Evolutionary conservation across 2,888 invertebrate species (phyloP), one percentile per base, ranked within the genome.

Genomic region (Drosophila ezoana): DNA sequence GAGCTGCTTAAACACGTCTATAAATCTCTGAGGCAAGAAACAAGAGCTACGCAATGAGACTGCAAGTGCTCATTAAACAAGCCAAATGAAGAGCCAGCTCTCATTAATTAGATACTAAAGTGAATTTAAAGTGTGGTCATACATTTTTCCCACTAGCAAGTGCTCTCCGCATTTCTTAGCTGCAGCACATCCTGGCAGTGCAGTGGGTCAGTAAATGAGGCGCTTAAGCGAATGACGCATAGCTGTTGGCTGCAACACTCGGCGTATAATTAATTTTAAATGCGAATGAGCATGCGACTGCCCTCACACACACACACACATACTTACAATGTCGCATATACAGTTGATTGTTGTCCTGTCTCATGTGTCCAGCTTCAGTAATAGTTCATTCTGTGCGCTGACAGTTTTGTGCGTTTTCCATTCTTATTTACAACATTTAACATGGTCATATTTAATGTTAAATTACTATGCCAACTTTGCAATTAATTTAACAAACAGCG

Each of bases 231-330:
- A 68, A 68, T 74, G 81, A 81, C 65, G 65, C 76, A 81, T 68
- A 77, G 84, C 72, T 67, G 67, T 67, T 68, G 69, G 71, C 63
- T 66, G 72, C 75, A 63, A 72, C 84, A 84, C 79, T 84, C 54
- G 75, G 69, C 79, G 82, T 83, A 84, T 83, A 83, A 83, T 87
- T 87, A 87, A 83, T 87, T 83, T 84, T 73, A 84, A 84, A 87
- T 84, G 72, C 61, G 67, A 61, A 57, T 70, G 72, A 38, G 32
- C 47, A 63, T 44, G 54, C 37, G 38, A 60, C 40, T 40, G 18
- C 18, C 10, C n/a, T 32, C 40, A 11, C 33, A 37, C 38, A 35
- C 16, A 52, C 43, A 53, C 5, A 4, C 54, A 45, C 32, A 35
- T 35, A 8, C n/a, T 10, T 38, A 33, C 44, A 54, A 38, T 72